Evolutionary conservation across 2,113 vertebrate genomes (phyloP), one percentile per base, ranked within the genome.

Genomic region (Cygnus buccinator): DNA sequence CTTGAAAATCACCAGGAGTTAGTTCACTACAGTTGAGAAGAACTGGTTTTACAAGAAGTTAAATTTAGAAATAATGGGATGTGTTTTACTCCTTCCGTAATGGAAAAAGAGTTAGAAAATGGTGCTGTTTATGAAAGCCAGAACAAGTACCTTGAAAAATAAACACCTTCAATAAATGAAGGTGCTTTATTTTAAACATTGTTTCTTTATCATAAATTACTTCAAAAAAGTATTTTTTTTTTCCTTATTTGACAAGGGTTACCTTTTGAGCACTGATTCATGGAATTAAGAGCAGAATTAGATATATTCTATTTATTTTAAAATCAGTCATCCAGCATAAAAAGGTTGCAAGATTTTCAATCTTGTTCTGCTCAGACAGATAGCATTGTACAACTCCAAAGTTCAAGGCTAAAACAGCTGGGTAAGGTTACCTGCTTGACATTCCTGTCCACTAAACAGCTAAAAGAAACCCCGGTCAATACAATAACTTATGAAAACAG

Each of bases 401-500:
- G 48, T 85, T 83, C 75, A 91, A 89, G 66, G 58, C 54, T 79
- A 48, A 81, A 95, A 17, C 0, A 79, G 29, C 3, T 52, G 31
- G 57, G 5, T 33, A 33, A 89, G 43, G 29, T 35, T 35, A 94
- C 33, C 18, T 68, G 58, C 82, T 35, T 70, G 62, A 83, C 44
- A 88, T 85, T 91, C 39, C 54, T 70, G 39, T 48, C 65, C 4
- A 3, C 57, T 43, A 61, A 35, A 52, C 3, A 84, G 73, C 44
- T 3, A 8, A 58, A 94, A 58, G 44, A 87, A 84, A 46, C 21
- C 4, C 4, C 19, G 39, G 11, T 16, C 0, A 0, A 66, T 41
- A 68, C 66, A 78, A 89, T 33, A 89, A 63, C 61, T 84, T 84
- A 84, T 9, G 35, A 90, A 95, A 65, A 80, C 20, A 75, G 80